These are phyloP conservation scores for Odobenus rosmarus DNA, from an alignment of 2,113 vertebrate species.

Conservation along the genomic window DNA sequence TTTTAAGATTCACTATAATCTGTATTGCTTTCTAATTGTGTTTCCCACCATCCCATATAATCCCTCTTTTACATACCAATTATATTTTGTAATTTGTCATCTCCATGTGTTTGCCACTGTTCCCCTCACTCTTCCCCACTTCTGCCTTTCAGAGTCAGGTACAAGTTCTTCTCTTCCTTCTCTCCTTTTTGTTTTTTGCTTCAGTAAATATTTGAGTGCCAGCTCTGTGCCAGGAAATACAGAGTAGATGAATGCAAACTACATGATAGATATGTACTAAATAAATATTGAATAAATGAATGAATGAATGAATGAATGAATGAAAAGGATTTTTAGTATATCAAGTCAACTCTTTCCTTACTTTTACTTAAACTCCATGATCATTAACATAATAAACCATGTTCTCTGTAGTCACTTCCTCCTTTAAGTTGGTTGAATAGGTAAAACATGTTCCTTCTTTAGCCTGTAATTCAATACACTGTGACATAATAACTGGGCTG, in stretches of 20 bases:
- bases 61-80: not conserved
- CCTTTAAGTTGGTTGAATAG: not conserved
- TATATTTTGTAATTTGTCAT: not conserved
- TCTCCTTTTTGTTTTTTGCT: not conserved
- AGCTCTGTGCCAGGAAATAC: not conserved
- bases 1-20: not conserved
- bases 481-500: not conserved
- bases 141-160: not conserved
- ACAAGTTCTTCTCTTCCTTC: not conserved
- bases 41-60: not conserved
- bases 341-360: not conserved
- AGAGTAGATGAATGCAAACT: not conserved
- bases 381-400: not conserved
- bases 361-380: slow-evolving; percentile 19
- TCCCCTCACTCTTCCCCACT: not conserved
- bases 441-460: slow-evolving; percentile 4
- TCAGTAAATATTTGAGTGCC: slow-evolving; percentile 15
- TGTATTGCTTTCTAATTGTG: not conserved
- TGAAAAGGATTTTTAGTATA: not conserved
- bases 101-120: not conserved
- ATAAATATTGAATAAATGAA: not conserved
- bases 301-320: not conserved
- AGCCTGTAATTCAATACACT: not conserved
- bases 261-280: not conserved
- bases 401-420: not conserved